phyloP scores from a whole-genome alignment of 2,797 vertebrate genomes.

The Chelon auratus region DNA sequence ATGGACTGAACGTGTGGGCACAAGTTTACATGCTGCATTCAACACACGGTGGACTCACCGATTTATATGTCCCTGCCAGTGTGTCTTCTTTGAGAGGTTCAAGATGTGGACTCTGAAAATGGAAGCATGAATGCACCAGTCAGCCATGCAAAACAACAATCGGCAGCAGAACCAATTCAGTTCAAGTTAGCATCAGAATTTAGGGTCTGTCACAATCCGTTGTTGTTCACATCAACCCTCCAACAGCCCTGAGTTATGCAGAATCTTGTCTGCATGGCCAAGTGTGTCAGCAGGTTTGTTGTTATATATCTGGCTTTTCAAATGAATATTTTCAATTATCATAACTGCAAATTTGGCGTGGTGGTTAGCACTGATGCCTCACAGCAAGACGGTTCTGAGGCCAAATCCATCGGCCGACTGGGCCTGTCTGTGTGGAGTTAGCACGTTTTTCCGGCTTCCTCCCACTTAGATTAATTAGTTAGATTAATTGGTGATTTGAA shows the following conservation, averaged over 20 bases:
- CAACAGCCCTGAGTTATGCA: slow-evolving; percentile 3
- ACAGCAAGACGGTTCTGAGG: too few species aligned
- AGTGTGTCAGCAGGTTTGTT: neutral
- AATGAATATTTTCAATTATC: slow-evolving; percentile 3
- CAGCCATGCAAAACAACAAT: slow-evolving; percentile 25
- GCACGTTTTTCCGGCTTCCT: too few species aligned
- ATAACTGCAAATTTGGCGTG: neutral
- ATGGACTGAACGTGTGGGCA: too few species aligned
- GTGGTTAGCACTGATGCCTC: too few species aligned
- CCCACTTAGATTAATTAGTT: too few species aligned
- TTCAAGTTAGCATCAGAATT: neutral
- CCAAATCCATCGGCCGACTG: too few species aligned
- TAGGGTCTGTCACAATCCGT: slow-evolving; percentile 36
- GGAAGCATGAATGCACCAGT: slow-evolving; percentile 51
- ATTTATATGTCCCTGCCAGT: slow-evolving; percentile 83
- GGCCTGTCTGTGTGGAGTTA: too few species aligned
- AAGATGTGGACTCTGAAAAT: slow-evolving; percentile 87
- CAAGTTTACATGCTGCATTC: neutral
- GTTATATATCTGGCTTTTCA: neutral
- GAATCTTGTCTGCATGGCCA: slow-evolving; percentile 12
- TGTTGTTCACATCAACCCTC: slow-evolving; percentile 10
- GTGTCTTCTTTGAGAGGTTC: slow-evolving; percentile 90
- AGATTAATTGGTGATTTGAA: too few species aligned
- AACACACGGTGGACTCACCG: slow-evolving; percentile 80
- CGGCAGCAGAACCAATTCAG: neutral